Evolutionary conservation across 1,140 invertebrate genomes (phyloP).

Genomic region (Anagrus nilaparvatae): DNA sequence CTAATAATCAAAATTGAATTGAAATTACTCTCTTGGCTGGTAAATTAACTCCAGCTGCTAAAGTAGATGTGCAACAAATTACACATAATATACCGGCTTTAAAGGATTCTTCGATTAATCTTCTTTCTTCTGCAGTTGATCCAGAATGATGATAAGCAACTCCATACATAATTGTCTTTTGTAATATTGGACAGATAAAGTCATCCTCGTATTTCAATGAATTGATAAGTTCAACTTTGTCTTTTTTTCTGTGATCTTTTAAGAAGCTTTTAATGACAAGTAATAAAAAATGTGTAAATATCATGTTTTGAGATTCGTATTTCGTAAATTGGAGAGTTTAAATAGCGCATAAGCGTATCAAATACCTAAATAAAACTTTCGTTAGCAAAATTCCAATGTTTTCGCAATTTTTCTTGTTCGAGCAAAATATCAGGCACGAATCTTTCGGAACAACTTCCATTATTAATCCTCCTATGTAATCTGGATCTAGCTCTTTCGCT

Average conservation of each 20-base stretch:
- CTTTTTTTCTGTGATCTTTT: conserved; percentile 45
- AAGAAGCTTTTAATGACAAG: conserved; percentile 36
- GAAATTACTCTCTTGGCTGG: conserved; percentile 79
- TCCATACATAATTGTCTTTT: conserved; percentile 63
- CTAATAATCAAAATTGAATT: conserved; percentile 20
- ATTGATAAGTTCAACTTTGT: conserved; percentile 50
- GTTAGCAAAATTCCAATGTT: conserved; percentile 74
- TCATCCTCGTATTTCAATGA: conserved; percentile 52
- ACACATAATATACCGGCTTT: conserved; percentile 68
- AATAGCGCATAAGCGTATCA: too few species aligned
- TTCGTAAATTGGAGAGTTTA: too few species aligned
- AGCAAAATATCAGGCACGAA: conserved; percentile 88
- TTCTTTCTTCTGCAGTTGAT: conserved; percentile 72
- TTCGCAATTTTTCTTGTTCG: conserved; percentile 86
- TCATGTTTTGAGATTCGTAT: too few species aligned
- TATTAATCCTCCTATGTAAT: conserved; percentile 69
- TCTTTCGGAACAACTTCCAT: conserved; percentile 75
- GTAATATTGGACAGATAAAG: conserved; percentile 64
- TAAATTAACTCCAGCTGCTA: conserved; percentile 94
- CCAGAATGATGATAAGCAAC: conserved; percentile 87
- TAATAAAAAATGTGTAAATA: conserved; percentile 16
- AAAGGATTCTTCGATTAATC: conserved; percentile 81
- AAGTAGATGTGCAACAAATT: conserved; percentile 89
- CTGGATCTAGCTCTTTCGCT: conserved; percentile 60
- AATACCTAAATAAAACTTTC: conserved; percentile 52